phyloP scores from a whole-genome alignment of 2,113 vertebrate genomes.

The Dermatemys mawii region DNA sequence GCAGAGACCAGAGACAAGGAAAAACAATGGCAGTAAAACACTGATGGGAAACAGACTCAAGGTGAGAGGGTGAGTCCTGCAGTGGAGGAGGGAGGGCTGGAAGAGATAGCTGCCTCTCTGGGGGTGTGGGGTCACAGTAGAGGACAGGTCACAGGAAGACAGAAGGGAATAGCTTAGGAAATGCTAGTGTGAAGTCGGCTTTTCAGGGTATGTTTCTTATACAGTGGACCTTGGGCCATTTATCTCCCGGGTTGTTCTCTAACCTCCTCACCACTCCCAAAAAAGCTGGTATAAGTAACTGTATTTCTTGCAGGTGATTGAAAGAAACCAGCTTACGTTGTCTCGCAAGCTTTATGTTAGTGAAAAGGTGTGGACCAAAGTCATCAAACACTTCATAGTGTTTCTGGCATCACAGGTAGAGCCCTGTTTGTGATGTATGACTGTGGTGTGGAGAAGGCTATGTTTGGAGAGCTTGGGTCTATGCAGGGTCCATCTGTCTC shows the following conservation, averaged over 20 bases:
- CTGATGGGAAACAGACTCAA: neutral
- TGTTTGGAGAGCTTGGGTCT: neutral
- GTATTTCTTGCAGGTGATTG: constrained; percentile 81
- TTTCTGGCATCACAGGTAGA: constrained; percentile 79
- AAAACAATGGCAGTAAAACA: neutral
- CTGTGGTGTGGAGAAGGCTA: too few relatives aligned
- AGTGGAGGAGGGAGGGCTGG: neutral
- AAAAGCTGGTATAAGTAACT: neutral
- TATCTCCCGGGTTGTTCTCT: neutral
- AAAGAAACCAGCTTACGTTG: constrained; percentile 81
- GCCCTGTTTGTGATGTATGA: neutral
- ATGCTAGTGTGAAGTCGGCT: neutral
- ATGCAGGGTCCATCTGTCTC: neutral
- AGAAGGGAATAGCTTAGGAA: neutral
- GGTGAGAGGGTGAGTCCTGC: neutral
- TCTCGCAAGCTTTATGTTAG: constrained; percentile 78
- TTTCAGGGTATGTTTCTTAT: neutral
- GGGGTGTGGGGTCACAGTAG: neutral
- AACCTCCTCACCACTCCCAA: neutral
- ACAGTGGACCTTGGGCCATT: neutral
- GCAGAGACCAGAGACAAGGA: neutral
- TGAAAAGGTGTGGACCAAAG: constrained; percentile 82
- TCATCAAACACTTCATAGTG: constrained; percentile 79
- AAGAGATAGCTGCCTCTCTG: neutral
- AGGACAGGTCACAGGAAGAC: neutral